These are phyloP conservation scores for Microctonus aethiopoides DNA, from an alignment of 2,888 invertebrate genomes.

Conservation along the genomic window DNA sequence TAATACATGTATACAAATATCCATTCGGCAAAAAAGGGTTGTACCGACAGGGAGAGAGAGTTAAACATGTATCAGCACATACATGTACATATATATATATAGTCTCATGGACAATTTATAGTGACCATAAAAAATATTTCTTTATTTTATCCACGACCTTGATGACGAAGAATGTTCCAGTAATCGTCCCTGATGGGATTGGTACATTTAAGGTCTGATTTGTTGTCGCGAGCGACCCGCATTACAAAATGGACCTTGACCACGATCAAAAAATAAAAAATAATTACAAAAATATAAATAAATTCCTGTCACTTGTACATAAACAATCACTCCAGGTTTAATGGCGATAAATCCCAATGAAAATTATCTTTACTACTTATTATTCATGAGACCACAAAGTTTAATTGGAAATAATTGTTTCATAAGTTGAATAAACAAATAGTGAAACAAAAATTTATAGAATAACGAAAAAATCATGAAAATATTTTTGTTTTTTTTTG, in stretches of 20 bases:
- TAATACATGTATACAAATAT: background rate
- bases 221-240: constrained; percentile 45
- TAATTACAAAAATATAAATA: background rate
- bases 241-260: constrained; percentile 55
- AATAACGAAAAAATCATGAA: background rate
- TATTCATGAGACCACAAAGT: too few species aligned
- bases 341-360: background rate
- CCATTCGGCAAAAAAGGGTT: too few species aligned
- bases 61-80: too few species aligned
- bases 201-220: constrained; percentile 51
- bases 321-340: background rate
- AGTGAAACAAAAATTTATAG: background rate
- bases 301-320: background rate
- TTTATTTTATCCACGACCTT: constrained; percentile 36
- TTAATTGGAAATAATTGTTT: constrained; percentile 13
- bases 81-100: too few species aligned
- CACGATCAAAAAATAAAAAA: constrained; percentile 44
- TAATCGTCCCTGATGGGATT: constrained; percentile 44
- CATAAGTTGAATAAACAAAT: background rate
- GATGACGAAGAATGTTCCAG: constrained; percentile 26
- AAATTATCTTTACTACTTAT: background rate
- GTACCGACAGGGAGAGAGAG: too few species aligned
- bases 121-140: constrained; percentile 6
- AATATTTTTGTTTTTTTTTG: background rate
- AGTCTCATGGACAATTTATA: background rate